These are phyloP conservation scores for Thymelicus acteon DNA, from an alignment of 2,888 invertebrate genomes.

Conservation along the genomic window DNA sequence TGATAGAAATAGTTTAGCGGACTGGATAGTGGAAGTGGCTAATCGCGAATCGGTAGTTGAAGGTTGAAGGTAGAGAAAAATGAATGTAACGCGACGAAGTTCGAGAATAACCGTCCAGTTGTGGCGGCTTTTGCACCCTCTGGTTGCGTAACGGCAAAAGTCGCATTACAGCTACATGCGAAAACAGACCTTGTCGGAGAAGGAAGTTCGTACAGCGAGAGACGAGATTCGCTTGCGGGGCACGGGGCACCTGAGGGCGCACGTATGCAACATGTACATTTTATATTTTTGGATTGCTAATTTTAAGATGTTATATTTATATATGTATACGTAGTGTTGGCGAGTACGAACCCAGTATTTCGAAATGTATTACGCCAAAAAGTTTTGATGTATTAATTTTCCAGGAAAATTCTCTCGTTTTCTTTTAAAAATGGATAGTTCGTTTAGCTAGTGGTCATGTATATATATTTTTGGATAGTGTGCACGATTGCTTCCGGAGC, in stretches of 20 bases:
- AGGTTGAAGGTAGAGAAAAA: slow-evolving; percentile 47
- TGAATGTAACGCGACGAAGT: slow-evolving; percentile 72
- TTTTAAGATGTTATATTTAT: slow-evolving; percentile 85
- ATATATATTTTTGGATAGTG: slow-evolving; percentile 80
- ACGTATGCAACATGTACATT: slow-evolving; percentile 82
- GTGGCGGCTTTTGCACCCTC: slow-evolving; percentile 81
- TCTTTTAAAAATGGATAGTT: slow-evolving; percentile 71
- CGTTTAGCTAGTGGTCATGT: slow-evolving; percentile 83
- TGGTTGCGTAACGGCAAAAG: slow-evolving; percentile 69
- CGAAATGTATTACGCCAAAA: slow-evolving; percentile 82
- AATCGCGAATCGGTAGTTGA: slow-evolving; percentile 47
- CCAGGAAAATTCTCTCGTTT: slow-evolving; percentile 73
- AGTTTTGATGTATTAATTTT: slow-evolving; percentile 84
- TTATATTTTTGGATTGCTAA: slow-evolving; percentile 85
- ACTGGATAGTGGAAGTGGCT: slow-evolving; percentile 44
- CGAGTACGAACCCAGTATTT: slow-evolving; percentile 82
- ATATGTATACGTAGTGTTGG: slow-evolving; percentile 84
- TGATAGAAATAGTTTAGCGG: slow-evolving; percentile 40
- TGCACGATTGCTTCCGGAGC: slow-evolving; percentile 79
- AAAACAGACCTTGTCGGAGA: slow-evolving; percentile 51
- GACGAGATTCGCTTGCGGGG: slow-evolving; percentile 62
- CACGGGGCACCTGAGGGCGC: slow-evolving; percentile 74
- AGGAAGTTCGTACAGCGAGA: slow-evolving; percentile 45
- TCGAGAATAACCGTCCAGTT: slow-evolving; percentile 81
- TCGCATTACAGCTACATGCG: slow-evolving; percentile 63